These are phyloP conservation scores for Eristalis pertinax DNA, from an alignment of 2,888 invertebrate species.

Conservation along the genomic window DNA sequence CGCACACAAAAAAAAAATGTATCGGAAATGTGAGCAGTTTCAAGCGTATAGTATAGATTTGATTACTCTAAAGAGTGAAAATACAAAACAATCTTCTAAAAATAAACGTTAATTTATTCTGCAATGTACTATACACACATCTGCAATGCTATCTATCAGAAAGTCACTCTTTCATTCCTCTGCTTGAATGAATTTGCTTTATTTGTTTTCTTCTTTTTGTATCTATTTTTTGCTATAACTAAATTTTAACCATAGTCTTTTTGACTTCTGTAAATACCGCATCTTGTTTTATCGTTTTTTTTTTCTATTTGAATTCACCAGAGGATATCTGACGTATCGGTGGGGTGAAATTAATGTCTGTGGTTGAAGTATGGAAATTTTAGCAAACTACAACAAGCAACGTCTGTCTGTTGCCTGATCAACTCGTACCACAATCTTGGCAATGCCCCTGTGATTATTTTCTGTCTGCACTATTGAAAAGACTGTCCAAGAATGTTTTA, in stretches of 20 bases:
- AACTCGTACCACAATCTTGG: slow-evolving; percentile 51
- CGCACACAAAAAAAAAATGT: slow-evolving; percentile 14
- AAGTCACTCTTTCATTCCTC: slow-evolving; percentile 5
- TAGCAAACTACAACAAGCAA: not conserved
- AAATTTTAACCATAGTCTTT: slow-evolving; percentile 47
- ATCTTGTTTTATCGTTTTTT: slow-evolving; percentile 27
- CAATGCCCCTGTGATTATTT: slow-evolving; percentile 27
- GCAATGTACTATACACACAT: slow-evolving; percentile 44
- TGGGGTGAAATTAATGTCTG: slow-evolving; percentile 11
- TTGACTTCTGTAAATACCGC: slow-evolving; percentile 33
- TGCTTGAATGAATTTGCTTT: slow-evolving; percentile 47
- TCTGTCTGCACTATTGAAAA: slow-evolving; percentile 45
- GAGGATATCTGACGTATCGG: slow-evolving; percentile 25
- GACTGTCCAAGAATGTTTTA: slow-evolving; percentile 45
- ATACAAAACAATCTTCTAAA: slow-evolving; percentile 58
- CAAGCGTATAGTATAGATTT: slow-evolving; percentile 33
- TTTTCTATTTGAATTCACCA: not conserved
- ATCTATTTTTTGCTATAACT: slow-evolving; percentile 29
- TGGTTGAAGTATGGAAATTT: slow-evolving; percentile 1
- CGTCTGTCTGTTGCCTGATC: slow-evolving; percentile 16
- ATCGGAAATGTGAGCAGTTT: slow-evolving; percentile 21
- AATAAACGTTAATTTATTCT: slow-evolving; percentile 55
- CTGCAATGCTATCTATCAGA: slow-evolving; percentile 40
- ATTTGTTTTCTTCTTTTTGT: not conserved
- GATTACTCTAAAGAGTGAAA: slow-evolving; percentile 35